Base-by-base conservation (phyloP, 2,888 invertebrate genomes). In the Enchytraeus crypticus region DNA sequence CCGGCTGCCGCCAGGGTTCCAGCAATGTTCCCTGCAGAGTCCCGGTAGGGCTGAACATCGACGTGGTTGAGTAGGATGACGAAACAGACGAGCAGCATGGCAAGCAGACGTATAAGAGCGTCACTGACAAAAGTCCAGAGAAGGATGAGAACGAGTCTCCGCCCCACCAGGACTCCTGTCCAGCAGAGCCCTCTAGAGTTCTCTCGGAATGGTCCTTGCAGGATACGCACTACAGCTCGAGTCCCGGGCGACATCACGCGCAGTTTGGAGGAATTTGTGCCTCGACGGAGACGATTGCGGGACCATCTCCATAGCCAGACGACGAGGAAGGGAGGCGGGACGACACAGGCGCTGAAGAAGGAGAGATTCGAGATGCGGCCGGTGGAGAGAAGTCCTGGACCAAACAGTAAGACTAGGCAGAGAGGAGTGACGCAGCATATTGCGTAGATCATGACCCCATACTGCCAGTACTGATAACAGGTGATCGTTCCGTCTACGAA, bases 111-210 rank as follows among this genome's bases (percentile, higher is more conserved):
- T n/a, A 68, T 54, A 5, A 69, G 65, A n/a, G 59, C 11, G 57
- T 69, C 66, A 43, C 60, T 68, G 51, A 69, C 64, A 55, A 69
- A 69, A n/a, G 69, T 64, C 57, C 59, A 68, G 32, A 66, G 58
- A 2, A 66, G 59, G 38, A 66, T 54, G 47, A 69, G 64, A 5
- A 66, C 33, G 5, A 69, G 61, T 5, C 69, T 58, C 14, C 67
- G 62, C 8, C 66, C 66, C 32, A 66, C 64, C n/a, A 66, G 67
- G 11, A 69, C 64, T 5, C 69, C 69, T 1, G 69, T 59, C 69
- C 69, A 69, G 57, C 67, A 68, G 11, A 68, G 23, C 4, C 62
- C 65, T n/a, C 38, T 54, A 27, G 8, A 23, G 43, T 56, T 57
- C 27, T 59, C 60, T 43, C 57, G 63, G 60, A 68, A 68, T 5